phyloP scores from a whole-genome alignment of 2,888 invertebrate genomes.

The Dysmachus trigonus region DNA sequence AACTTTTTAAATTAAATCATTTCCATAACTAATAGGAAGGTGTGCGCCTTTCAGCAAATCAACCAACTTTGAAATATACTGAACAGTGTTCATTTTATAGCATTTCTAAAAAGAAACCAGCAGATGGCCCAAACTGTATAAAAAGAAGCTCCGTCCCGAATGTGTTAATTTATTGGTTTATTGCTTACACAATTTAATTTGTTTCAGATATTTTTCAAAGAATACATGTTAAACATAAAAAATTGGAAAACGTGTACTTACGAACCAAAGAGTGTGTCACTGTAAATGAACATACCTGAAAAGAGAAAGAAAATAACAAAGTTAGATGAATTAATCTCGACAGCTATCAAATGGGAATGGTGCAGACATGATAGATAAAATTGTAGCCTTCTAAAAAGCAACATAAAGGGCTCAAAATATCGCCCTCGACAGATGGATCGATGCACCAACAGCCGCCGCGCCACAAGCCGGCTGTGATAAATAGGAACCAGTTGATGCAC shows the following conservation, averaged over 20 bases:
- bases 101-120: too few species aligned
- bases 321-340: not conserved
- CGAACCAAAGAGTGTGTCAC: not conserved
- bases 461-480: not conserved
- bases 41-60: too few species aligned
- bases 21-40: too few species aligned
- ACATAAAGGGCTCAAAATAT: not conserved
- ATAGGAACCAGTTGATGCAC: slow-evolving; percentile 8
- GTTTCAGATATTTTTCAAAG: not conserved
- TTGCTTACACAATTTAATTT: not conserved
- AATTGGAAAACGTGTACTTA: not conserved
- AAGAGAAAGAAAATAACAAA: not conserved
- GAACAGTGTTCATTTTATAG: too few species aligned
- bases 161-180: too few species aligned
- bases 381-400: not conserved
- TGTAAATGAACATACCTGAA: not conserved
- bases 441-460: not conserved
- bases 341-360: not conserved
- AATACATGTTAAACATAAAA: not conserved
- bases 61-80: too few species aligned
- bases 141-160: too few species aligned
- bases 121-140: too few species aligned
- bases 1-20: too few species aligned
- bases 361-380: not conserved
- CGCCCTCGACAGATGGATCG: not conserved